phyloP scores from a whole-genome alignment of 2,797 vertebrate species.

The Aeoliscus strigatus region DNA sequence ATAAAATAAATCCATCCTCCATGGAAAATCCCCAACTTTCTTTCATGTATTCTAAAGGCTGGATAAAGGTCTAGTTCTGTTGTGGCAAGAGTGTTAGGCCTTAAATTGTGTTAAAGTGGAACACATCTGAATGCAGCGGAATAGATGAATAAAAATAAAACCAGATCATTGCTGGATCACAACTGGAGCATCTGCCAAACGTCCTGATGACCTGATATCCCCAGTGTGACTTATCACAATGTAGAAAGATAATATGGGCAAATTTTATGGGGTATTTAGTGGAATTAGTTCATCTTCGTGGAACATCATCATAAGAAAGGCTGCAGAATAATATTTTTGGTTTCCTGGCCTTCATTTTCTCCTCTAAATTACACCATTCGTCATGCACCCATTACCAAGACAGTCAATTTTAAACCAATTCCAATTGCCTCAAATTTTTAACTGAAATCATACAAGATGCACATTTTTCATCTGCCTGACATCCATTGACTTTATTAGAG shows the following conservation, averaged over 20 bases:
- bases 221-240: constrained; percentile 16
- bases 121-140: constrained; percentile 22
- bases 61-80: constrained; percentile 27
- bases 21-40: constrained; percentile 67
- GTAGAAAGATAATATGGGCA: constrained; percentile 44
- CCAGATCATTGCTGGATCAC: constrained; percentile 17
- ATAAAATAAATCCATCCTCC: constrained; percentile 75
- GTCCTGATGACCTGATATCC: constrained; percentile 29
- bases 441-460: constrained; percentile 68
- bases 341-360: constrained; percentile 72
- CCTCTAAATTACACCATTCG: constrained; percentile 73
- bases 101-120: constrained; percentile 25
- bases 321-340: constrained; percentile 66
- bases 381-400: constrained; percentile 76
- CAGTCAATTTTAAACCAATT: constrained; percentile 75
- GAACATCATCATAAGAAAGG: constrained; percentile 64
- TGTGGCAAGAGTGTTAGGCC: constrained; percentile 4
- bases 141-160: constrained; percentile 11
- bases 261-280: constrained; percentile 65
- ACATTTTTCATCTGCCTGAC: constrained; percentile 70
- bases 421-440: constrained; percentile 71
- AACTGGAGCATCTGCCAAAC: constrained; percentile 1
- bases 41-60: constrained; percentile 58
- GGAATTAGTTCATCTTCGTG: constrained; percentile 68
- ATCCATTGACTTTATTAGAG: constrained; percentile 65